Base-by-base conservation (phyloP, 2,797 vertebrate genomes). In the Phalloptychus januarius region DNA sequence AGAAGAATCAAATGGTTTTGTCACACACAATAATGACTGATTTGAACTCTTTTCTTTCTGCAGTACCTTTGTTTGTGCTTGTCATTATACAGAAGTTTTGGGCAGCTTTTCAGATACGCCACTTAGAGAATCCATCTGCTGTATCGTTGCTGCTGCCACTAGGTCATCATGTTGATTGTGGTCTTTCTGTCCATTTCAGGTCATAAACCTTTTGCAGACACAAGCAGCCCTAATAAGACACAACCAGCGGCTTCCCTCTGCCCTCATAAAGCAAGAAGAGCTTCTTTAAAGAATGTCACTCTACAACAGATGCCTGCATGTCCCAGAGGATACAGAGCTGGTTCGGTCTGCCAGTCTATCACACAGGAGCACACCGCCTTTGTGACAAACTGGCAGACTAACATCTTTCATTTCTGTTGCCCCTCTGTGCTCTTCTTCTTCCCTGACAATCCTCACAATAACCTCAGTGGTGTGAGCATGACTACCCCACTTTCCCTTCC, bases 371-470 rank as follows among this genome's bases (percentile, higher is more conserved):
- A 92, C 89, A 80, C 90, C 82, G 90, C 91, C 86, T 93, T 92
- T 90, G 92, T 94, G 92, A 94, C 93, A 93, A 92, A 94, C 91
- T 92, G 93, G 91, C 91, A 93, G 90, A 91, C 90, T 79, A 92
- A 91, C 91, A 92, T 93, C 91, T 89, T 90, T 94, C 88, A 91
- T 91, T 91, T 83, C 83, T 79, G 86, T 72, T 80, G 92, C 90
- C 90, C 91, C 89, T 86, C 89, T 87, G 87, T 56, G 86, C 86
- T 90, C 84, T 73, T 86, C 83, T 79, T 86, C 79, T 79, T 88
- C 84, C 82, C 65, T 84, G 87, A 92, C 91, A 92, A 88, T 89
- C 86, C 86, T 79, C 85, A 86, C 87, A 90, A 90, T 88, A 91
- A 89, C 89, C 88, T 89, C 76, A 10, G 75, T 28, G 81, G 87